phyloP scores from a whole-genome alignment of 2,113 vertebrate species.

The Silurus glanis region DNA sequence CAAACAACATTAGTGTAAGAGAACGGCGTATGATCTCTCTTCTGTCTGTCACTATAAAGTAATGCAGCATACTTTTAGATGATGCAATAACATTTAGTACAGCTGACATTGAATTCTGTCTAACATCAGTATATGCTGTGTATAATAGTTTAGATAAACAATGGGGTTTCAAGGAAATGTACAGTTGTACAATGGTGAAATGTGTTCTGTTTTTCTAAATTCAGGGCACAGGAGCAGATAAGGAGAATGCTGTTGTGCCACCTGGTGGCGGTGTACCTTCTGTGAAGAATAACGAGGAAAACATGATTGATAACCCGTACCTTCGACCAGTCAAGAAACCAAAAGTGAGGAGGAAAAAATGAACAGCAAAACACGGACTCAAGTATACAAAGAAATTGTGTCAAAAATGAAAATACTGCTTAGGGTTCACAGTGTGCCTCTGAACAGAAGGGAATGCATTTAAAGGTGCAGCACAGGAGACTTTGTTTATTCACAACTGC shows the following conservation, averaged over 20 bases:
- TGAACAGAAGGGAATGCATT: constrained; percentile 10
- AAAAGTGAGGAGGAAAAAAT: constrained; percentile 98
- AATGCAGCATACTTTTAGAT: background rate
- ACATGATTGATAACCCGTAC: constrained; percentile 93
- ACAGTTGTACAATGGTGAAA: background rate
- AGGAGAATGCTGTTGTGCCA: constrained; percentile 90
- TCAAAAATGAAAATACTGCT: background rate
- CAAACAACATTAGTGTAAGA: constrained; percentile 78
- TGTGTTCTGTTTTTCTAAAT: background rate
- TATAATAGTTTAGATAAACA: background rate
- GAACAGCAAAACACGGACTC: constrained; percentile 54
- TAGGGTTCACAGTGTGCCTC: constrained; percentile 10
- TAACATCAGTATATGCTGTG: background rate
- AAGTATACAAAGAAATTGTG: background rate
- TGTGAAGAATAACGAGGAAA: constrained; percentile 84
- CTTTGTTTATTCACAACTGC: background rate
- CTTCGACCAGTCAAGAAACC: constrained; percentile 96
- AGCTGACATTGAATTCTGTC: background rate
- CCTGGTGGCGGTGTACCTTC: constrained; percentile 78
- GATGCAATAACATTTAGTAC: background rate
- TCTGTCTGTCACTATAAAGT: background rate
- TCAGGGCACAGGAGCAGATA: constrained; percentile 87
- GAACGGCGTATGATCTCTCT: background rate
- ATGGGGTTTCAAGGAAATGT: background rate
- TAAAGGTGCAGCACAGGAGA: background rate